Evolutionary conservation across 2,113 vertebrate genomes (phyloP), one percentile per base, ranked within the genome.

Genomic region (Nannobrachium achirus): DNA sequence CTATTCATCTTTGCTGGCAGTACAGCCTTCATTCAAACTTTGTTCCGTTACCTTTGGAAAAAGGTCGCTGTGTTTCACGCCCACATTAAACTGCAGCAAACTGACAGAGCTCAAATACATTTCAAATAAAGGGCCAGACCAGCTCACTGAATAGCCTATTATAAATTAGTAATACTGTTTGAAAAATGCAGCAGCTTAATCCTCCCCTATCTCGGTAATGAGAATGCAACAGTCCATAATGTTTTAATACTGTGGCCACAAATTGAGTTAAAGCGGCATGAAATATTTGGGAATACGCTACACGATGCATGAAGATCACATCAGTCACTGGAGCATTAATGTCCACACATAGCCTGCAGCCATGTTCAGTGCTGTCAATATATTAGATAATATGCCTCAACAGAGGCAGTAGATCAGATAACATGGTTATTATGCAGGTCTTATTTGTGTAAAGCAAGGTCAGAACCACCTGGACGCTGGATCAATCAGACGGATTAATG

Each of bases 401-500:
- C 51, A 20, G 20, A 58, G 25, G 68, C 63, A 59, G 78, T 72
- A 75, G 68, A 86, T 84, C 81, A 82, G 71, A 78, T 80, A 75
- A 66, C 77, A 56, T 46, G 46, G 74, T n/a, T n/a, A n/a, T n/a
- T n/a, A 61, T 80, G 76, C 76, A 73, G 25, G 63, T 77, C 62
- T 70, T 83, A 75, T 84, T 86, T 82, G 78, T 81, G 75, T 73
- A 86, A 79, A 78, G 74, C 86, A 89, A 85, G 85, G 85, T 87
- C 85, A 86, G 76, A 68, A 66, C 71, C 61, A 68, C 76, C 75
- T 81, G 62, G 70, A 79, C 59, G 69, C 65, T 64, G 62, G 85
- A 88, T 88, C 86, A 86, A 84, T 88, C 83, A 87, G 71, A 63
- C 69, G 69, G 81, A 87, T 79, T 80, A 87, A 88, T 87, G 83